These are phyloP conservation scores for Tenthredo distinguenda DNA, from an alignment of 2,888 invertebrate genomes.

Conservation along the genomic window DNA sequence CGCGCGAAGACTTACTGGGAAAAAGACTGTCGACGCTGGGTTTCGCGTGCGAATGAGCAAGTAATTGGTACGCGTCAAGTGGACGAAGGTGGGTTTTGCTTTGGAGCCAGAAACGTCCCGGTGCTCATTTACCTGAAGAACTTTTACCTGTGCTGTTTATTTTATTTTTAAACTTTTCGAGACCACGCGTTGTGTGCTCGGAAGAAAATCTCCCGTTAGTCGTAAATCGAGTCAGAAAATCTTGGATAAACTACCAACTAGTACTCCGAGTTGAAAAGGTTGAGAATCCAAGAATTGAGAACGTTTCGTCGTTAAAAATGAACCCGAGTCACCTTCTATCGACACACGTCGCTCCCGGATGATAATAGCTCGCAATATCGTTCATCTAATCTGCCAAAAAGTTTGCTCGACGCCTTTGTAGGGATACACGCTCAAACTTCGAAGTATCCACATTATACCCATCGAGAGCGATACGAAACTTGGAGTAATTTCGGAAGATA, in stretches of 20 bases:
- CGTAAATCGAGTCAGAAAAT: neutral
- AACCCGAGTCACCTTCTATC: neutral
- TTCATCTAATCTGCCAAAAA: neutral
- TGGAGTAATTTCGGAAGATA: neutral
- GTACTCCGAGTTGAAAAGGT: neutral
- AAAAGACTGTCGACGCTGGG: slow-evolving; percentile 11
- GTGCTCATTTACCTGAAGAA: neutral
- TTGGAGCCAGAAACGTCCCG: slow-evolving; percentile 10
- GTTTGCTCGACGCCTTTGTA: neutral
- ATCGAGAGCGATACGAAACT: neutral
- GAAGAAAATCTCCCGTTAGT: neutral
- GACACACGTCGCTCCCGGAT: slow-evolving; percentile 22
- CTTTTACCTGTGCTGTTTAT: neutral
- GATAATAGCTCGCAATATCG: neutral
- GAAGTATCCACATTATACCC: neutral
- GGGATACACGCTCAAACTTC: neutral
- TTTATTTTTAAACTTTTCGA: neutral
- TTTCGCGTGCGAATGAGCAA: slow-evolving; percentile 17
- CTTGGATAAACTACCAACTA: neutral
- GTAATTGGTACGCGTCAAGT: slow-evolving; percentile 18
- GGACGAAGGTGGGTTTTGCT: neutral
- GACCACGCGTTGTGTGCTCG: neutral
- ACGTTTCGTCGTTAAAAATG: slow-evolving; percentile 24
- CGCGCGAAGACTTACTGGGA: neutral
- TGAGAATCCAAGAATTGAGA: neutral